These are phyloP conservation scores for Notoglanidium macrostoma DNA, from an alignment of 2,797 vertebrate genomes.

Conservation along the genomic window DNA sequence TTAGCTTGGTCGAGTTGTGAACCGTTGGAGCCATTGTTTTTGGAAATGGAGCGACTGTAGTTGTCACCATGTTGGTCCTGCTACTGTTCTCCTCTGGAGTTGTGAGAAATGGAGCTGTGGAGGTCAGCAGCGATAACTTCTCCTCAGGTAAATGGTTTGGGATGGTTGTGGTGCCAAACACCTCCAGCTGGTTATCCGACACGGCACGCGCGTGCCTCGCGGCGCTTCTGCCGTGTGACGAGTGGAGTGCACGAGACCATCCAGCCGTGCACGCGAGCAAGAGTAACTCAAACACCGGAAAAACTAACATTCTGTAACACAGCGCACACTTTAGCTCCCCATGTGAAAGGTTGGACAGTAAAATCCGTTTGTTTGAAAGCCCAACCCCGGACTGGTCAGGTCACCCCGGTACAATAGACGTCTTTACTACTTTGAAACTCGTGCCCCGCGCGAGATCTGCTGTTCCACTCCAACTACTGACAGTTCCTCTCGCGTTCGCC, in stretches of 20 bases:
- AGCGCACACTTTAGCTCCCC: conserved; percentile 48
- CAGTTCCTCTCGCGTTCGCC: conserved; percentile 40
- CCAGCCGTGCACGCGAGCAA: conserved; percentile 49
- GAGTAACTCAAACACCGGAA: conserved; percentile 52
- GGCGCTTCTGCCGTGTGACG: conserved; percentile 21
- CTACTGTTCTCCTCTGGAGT: conserved; percentile 2
- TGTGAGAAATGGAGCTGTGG: conserved; percentile 10
- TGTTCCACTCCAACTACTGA: conserved; percentile 52
- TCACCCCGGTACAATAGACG: not conserved
- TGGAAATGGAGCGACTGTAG: conserved; percentile 6
- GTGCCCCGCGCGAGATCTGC: not conserved
- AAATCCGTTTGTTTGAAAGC: conserved; percentile 19
- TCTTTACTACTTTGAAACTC: conserved; percentile 16
- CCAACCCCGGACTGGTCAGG: not conserved
- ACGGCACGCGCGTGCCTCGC: conserved; percentile 42
- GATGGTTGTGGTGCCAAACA: conserved; percentile 25
- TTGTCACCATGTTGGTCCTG: conserved; percentile 21
- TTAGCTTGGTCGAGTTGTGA: conserved; percentile 13
- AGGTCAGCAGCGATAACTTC: conserved; percentile 21
- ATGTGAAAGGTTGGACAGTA: conserved; percentile 36
- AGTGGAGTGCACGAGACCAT: conserved; percentile 21
- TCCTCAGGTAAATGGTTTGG: conserved; percentile 55
- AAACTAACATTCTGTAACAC: conserved; percentile 47
- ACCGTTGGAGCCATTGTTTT: conserved; percentile 38
- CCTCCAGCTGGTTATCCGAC: conserved; percentile 40